Base-by-base conservation (phyloP, 2,113 vertebrate genomes). In the Lamprotornis superbus region DNA sequence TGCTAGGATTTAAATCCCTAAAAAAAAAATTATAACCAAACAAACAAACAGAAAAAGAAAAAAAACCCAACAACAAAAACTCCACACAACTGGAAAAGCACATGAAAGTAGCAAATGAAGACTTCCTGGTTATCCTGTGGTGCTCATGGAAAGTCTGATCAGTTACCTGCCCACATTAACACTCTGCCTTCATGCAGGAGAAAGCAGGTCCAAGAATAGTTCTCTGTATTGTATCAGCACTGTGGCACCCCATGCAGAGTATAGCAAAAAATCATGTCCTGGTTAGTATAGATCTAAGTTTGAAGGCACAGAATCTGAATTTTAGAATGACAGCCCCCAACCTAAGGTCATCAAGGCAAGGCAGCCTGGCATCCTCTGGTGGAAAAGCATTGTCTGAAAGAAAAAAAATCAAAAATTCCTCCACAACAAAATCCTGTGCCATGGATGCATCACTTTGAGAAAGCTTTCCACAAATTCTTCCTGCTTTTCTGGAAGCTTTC, bases 61-160 rank as follows among this genome's bases (percentile, higher is more conserved):
- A 16, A 28, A 11, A 0, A 0, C 1, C 3, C 46, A 25, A 37
- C 33, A 59, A 22, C 4, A 65, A 50, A n/a, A 25, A 15, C 4
- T 20, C 16, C 19, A 61, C 22, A 59, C 23, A 61, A 61, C 10
- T 55, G 30, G 30, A 61, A 89, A 90, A 83, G 11, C 28, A 61
- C 7, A 69, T 7, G 5, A 61, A 76, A 92, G 59, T 7, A 69
- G 46, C 19, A 69, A 60, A 33, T 6, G 11, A 56, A 18, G 8
- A 16, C 10, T 87, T 67, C 25, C 39, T 40, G 39, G 5, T 9
- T 59, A 68, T 18, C 30, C 57, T 39, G 39, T n/a, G 21, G 39
- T 60, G 27, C 23, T 56, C 23, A 23, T 13, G 5, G 15, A 75
- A 39, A 83, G 23, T 21, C 50, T 85, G n/a, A 44, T 9, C 33